A percentile compares a stretch with the other conserved stretches of the same genome.
These are phyloP conservation scores for Drosophila burlai DNA, from an alignment of 1,140 invertebrate genomes.

Conservation along the genomic window DNA sequence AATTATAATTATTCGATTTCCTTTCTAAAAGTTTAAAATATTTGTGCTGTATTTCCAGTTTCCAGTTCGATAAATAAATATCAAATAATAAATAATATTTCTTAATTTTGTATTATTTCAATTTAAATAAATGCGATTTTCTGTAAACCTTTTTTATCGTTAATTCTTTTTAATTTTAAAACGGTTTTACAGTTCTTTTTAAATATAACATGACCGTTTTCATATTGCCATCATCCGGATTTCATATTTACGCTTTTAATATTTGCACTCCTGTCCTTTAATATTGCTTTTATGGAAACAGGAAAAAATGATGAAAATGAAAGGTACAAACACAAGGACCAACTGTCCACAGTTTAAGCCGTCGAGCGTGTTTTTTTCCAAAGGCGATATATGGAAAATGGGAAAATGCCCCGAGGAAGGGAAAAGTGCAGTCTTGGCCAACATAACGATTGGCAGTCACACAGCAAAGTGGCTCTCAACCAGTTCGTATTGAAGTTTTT, in stretches of 20 bases:
- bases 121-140: background rate
- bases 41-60: background rate
- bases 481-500: too few relatives aligned
- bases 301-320: background rate
- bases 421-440: background rate
- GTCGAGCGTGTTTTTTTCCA: background rate
- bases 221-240: background rate
- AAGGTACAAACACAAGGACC: slow-evolving; percentile 2
- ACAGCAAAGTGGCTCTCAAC: slow-evolving; percentile 10
- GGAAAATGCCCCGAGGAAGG: background rate
- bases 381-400: slow-evolving; percentile 8
- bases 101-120: background rate
- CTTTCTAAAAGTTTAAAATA: background rate
- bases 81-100: background rate
- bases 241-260: slow-evolving; percentile 34
- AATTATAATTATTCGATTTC: too few relatives aligned
- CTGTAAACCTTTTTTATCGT: background rate
- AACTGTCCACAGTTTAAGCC: slow-evolving; percentile 19
- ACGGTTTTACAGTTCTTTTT: background rate
- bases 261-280: slow-evolving; percentile 42
- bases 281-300: slow-evolving; percentile 30
- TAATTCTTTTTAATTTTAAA: background rate
- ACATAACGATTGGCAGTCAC: slow-evolving; percentile 11
- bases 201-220: background rate
- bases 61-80: background rate